Evolutionary conservation across 2,888 invertebrate species (phyloP).

Genomic region (Agrilus biguttatus): DNA sequence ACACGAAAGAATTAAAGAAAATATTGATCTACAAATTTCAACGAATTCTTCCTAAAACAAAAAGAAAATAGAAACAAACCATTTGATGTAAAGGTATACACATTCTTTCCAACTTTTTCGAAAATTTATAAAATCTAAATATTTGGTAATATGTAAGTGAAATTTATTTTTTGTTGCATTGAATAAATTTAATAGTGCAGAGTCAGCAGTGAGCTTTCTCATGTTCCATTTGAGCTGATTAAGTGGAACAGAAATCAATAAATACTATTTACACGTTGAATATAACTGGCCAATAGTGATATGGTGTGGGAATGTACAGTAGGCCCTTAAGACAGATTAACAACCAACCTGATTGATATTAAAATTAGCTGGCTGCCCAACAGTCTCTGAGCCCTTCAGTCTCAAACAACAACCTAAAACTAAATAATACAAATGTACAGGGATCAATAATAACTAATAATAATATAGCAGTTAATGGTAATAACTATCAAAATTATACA

Average conservation of each 20-base stretch:
- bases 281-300: constrained; percentile 30
- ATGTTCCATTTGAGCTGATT: constrained; percentile 17
- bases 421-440: constrained; percentile 29
- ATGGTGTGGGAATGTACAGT: constrained; percentile 31
- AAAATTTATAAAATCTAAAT: no score
- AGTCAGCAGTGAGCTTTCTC: constrained; percentile 9
- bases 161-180: no score
- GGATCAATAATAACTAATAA: constrained; percentile 19
- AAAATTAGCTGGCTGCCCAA: no score
- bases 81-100: no score
- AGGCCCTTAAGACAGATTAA: constrained; percentile 12
- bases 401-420: constrained; percentile 31
- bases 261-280: constrained; percentile 19
- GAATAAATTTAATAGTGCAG: neutral
- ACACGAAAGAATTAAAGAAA: no score
- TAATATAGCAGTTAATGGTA: constrained; percentile 23
- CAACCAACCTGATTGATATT: no score
- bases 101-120: no score
- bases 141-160: no score
- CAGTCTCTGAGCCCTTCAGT: constrained; percentile 23
- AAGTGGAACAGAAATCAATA: constrained; percentile 15
- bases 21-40: no score
- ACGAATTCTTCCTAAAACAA: no score
- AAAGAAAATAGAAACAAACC: no score
- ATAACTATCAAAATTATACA: constrained; percentile 30